Evolutionary conservation across 2,113 vertebrate species (phyloP).

Genomic region (Oriolus oriolus): DNA sequence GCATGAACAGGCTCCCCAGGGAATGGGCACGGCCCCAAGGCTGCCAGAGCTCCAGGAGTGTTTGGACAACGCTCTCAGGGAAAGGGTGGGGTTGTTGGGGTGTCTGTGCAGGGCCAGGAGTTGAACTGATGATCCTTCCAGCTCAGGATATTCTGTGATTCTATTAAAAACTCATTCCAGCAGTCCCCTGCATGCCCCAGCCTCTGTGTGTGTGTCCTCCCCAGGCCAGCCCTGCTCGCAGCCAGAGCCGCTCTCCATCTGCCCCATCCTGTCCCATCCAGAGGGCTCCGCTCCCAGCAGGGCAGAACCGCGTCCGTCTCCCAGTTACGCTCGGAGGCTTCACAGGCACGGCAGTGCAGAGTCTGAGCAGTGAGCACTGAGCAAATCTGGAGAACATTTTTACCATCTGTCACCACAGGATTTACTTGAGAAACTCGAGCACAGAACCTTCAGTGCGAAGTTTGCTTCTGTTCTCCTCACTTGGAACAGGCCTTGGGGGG

Average conservation of each 20-base stretch:
- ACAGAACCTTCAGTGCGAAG: not conserved
- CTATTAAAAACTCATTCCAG: not conserved
- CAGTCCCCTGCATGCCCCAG: accelerated
- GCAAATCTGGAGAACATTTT: not conserved
- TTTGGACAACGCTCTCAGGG: accelerated
- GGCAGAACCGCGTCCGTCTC: not conserved
- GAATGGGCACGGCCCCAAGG: accelerated
- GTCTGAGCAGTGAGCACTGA: not conserved
- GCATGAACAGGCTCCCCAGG: not conserved
- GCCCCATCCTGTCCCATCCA: not conserved
- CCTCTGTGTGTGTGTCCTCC: accelerated
- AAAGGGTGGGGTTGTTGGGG: not conserved
- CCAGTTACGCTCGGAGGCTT: not conserved
- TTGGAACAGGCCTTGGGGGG: not conserved
- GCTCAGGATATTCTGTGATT: not conserved
- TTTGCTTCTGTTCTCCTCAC: not conserved
- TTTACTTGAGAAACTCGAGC: not conserved
- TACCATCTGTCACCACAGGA: not conserved
- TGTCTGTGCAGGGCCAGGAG: not conserved
- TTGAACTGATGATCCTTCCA: not conserved
- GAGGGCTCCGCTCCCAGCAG: not conserved
- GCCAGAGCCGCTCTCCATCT: not conserved
- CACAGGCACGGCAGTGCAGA: accelerated
- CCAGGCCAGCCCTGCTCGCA: not conserved
- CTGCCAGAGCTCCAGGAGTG: accelerated